Base-by-base conservation (phyloP, 2,888 invertebrate genomes). In the Melinaea marsaeus region DNA sequence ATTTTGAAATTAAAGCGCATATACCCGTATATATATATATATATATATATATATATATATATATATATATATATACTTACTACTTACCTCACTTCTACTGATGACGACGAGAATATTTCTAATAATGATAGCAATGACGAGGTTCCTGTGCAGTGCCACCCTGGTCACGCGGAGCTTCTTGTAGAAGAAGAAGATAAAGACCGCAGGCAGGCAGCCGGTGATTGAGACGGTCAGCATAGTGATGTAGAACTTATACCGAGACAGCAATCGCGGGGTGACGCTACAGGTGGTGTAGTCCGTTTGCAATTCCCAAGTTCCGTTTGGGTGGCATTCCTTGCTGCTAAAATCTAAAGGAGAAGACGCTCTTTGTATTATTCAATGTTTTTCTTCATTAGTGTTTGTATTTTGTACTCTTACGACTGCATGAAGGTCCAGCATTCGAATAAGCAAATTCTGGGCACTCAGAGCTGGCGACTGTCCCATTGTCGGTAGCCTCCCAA, bases 391-490 rank as follows among this genome's bases (percentile, higher is more conserved):
- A 45, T n/a, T 46, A 46, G n/a, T 46, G 11, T 34, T 33, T 56
- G 7, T 35, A 35, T 57, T 4, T 11, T 13, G 11, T 13, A 22
- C 22, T 57, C 91, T 86, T 85, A 92, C 93, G 93, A 60, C 90
- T 72, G 64, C 93, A 92, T n/a, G 89, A 80, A 0, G 93, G 93
- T 60, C 91, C 89, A 0, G 76, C 68, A 59, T 89, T 90, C 33
- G 92, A 91, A 71, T 93, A 93, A 0, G 92, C 92, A 72, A 93
- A 93, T 63, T 91, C 91, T 0, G 93, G 91, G 75, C 94, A 94
- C 1, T 90, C 78, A 66, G 87, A 80, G n/a, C 74, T 75, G 0
- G 85, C 85, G 0, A 82, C 74, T 2, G 86, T 84, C 3, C 86
- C 89, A 0, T 83, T 79, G 22, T 83, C 75, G 0, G 90, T 84